Percentiles rank a stretch among this genome's conserved stretches.
phyloP scores from a whole-genome alignment of 92 coral and sea anemone genomes.

The Zoanthus solanderi region DNA sequence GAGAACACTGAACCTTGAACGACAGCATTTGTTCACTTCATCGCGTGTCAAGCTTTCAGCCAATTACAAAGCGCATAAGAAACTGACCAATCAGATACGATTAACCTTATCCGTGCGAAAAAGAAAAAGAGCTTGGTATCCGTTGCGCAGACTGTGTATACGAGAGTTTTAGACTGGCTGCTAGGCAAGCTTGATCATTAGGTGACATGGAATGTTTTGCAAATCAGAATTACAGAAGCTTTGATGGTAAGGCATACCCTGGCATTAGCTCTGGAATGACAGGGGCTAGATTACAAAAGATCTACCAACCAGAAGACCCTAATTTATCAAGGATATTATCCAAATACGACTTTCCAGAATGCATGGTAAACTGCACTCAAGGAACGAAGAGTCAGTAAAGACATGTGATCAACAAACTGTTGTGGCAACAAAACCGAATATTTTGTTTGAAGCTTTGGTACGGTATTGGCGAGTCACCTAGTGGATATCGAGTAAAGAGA shows the following conservation, averaged over 20 bases:
- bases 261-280: constrained; percentile 43
- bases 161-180: no score
- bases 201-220: no score
- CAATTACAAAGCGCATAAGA: no score
- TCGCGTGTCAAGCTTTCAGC: no score
- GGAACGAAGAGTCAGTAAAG: constrained; percentile 10
- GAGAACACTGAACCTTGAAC: no score
- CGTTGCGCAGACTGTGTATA: no score
- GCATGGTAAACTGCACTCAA: constrained; percentile 9
- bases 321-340: constrained; percentile 33
- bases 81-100: no score
- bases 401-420: constrained; percentile 7
- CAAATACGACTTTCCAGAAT: constrained; percentile 43
- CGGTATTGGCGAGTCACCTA: constrained; percentile 42
- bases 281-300: constrained; percentile 12
- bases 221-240: constrained; percentile 1
- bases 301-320: constrained; percentile 30
- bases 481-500: constrained; percentile 43
- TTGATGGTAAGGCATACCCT: constrained; percentile 49
- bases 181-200: no score
- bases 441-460: constrained; percentile 20
- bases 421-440: constrained; percentile 5
- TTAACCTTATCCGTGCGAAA: no score
- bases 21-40: no score
- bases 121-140: no score